A percentile compares a stretch with the other conserved stretches of the same genome.
These are phyloP conservation scores for Junco hyemalis DNA, from an alignment of 2,113 vertebrate species.

Conservation along the genomic window DNA sequence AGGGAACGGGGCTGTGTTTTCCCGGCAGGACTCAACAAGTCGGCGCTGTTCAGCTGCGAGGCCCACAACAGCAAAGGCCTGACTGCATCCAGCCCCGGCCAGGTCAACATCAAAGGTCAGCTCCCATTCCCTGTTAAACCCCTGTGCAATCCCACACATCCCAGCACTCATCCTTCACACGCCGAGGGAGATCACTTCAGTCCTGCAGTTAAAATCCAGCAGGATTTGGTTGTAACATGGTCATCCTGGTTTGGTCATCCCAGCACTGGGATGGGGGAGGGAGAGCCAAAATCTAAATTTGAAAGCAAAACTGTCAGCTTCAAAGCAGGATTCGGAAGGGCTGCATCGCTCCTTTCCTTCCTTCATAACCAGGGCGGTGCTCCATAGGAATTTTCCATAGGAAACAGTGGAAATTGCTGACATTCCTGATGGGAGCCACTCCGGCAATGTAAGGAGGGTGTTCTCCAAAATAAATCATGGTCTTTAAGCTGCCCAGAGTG, in stretches of 20 bases:
- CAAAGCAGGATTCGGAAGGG: conserved; percentile 20
- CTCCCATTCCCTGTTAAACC: neutral
- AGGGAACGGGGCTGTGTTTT: neutral
- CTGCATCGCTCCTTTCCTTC: conserved; percentile 66
- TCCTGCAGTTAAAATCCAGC: neutral
- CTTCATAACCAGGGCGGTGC: neutral
- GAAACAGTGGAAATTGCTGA: conserved; percentile 61
- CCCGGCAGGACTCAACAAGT: conserved; percentile 76
- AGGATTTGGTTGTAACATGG: fast-evolving
- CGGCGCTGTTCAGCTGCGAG: conserved; percentile 88
- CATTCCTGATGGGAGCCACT: neutral
- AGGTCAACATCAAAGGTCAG: conserved; percentile 91
- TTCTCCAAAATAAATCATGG: neutral
- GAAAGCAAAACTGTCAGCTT: conserved; percentile 3
- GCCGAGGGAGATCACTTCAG: neutral
- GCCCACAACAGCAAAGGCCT: conserved; percentile 89
- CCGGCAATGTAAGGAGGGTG: fast-evolving
- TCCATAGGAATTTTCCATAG: conserved; percentile 31
- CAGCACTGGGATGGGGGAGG: neutral
- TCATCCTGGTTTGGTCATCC: neutral
- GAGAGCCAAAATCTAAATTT: neutral
- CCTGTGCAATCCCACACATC: too few species aligned
- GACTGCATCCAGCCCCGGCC: conserved; percentile 80
- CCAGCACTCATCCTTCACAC: neutral
- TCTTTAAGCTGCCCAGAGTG: neutral